Evolutionary conservation across 2,797 vertebrate genomes (phyloP).

Genomic region (Pseudochirops cupreus): DNA sequence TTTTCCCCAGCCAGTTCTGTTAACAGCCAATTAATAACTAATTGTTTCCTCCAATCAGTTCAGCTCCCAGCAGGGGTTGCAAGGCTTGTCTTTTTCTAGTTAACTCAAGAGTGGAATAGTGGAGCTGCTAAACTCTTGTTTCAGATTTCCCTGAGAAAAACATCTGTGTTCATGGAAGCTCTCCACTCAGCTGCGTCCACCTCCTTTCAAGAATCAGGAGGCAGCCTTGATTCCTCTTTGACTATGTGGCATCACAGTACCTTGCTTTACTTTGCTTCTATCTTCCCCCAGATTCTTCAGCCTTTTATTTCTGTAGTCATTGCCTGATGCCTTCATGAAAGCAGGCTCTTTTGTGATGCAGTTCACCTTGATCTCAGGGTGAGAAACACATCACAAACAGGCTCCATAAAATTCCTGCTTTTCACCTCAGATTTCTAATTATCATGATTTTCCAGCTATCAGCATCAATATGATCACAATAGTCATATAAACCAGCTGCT

Average conservation of each 20-base stretch:
- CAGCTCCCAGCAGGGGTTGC: neutral
- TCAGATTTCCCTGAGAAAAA: neutral
- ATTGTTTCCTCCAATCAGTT: neutral
- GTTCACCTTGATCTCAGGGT: neutral
- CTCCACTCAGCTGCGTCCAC: neutral
- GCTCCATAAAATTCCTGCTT: neutral
- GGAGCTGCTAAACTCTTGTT: neutral
- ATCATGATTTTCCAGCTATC: neutral
- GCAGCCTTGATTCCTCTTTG: neutral
- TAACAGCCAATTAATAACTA: neutral
- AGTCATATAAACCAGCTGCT: neutral
- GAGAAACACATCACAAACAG: neutral
- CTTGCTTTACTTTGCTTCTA: neutral
- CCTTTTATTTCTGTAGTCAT: neutral
- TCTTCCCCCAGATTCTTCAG: neutral
- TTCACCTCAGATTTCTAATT: neutral
- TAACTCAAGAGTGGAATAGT: neutral
- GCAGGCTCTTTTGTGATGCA: neutral
- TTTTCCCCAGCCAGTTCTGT: neutral
- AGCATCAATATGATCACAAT: neutral
- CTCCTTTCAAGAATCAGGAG: neutral
- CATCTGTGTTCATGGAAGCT: neutral
- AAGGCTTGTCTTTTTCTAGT: neutral
- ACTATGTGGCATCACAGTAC: neutral
- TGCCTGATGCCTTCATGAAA: neutral